These are phyloP conservation scores for Mola mola DNA, from an alignment of 2,113 vertebrate genomes.

Conservation along the genomic window DNA sequence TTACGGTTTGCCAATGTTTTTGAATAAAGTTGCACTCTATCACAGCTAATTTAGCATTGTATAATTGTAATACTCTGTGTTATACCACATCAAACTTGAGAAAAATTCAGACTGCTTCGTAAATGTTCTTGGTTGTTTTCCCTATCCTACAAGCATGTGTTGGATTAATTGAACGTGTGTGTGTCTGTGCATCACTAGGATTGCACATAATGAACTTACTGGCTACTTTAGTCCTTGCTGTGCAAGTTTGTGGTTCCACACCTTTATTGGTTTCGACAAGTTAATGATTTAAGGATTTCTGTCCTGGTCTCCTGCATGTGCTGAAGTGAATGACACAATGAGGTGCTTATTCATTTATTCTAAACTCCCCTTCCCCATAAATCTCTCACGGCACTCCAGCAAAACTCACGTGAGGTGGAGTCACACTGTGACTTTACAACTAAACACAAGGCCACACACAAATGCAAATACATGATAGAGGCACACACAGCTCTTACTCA, in stretches of 20 bases:
- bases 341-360: slow-evolving; percentile 66
- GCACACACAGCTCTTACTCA: slow-evolving; percentile 56
- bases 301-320: slow-evolving; percentile 7
- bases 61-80: neutral
- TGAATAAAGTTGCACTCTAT: neutral
- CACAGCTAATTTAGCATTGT: neutral
- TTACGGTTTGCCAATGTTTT: neutral
- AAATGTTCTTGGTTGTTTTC: slow-evolving; percentile 25
- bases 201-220: slow-evolving; percentile 65
- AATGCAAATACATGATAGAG: neutral
- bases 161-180: slow-evolving; percentile 54
- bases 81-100: no score
- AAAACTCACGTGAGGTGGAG: slow-evolving; percentile 52
- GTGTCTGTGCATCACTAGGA: slow-evolving; percentile 57
- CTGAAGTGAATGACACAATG: slow-evolving; percentile 41
- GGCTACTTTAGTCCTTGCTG: slow-evolving; percentile 41
- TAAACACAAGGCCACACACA: slow-evolving; percentile 6
- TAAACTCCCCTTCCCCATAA: slow-evolving; percentile 46
- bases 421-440: slow-evolving; percentile 50
- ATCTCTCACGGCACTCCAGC: slow-evolving; percentile 55
- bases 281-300: slow-evolving; percentile 41
- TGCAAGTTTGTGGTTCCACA: slow-evolving; percentile 34
- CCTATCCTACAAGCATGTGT: slow-evolving; percentile 18
- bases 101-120: neutral
- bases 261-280: slow-evolving; percentile 38